phyloP scores from a whole-genome alignment of 2,797 vertebrate species.

The Centroberyx gerrardi region DNA sequence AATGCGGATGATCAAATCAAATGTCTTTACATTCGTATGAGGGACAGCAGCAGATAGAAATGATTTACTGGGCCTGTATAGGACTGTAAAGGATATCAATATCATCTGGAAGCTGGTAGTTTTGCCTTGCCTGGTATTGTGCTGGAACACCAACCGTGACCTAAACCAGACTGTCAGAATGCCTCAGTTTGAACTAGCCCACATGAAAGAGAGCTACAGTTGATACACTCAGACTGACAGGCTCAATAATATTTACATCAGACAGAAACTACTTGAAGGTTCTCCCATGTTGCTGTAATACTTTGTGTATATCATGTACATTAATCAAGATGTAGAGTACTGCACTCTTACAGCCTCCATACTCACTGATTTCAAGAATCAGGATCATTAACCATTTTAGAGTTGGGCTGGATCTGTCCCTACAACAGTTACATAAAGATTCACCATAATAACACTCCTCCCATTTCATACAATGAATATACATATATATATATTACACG shows the following conservation, averaged over 20 bases:
- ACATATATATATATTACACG: too few relatives aligned
- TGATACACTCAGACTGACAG: constrained; percentile 13
- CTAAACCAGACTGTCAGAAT: constrained; percentile 32
- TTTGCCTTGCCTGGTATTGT: constrained; percentile 22
- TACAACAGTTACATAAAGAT: too few relatives aligned
- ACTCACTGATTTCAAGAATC: neutral
- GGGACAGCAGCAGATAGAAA: constrained; percentile 7
- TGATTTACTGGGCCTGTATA: constrained; percentile 22
- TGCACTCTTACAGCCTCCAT: neutral
- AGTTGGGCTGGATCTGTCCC: neutral
- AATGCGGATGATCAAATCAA: constrained; percentile 24
- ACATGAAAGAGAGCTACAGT: constrained; percentile 48
- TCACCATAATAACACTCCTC: too few relatives aligned
- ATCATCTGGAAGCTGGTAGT: constrained; percentile 31
- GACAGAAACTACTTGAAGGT: constrained; percentile 5
- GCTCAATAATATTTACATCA: constrained; percentile 27
- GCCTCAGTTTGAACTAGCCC: constrained; percentile 9
- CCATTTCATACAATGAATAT: too few relatives aligned
- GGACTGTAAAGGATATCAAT: constrained; percentile 41
- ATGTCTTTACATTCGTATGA: neutral
- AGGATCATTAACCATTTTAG: too few relatives aligned
- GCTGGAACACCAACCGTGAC: constrained; percentile 21
- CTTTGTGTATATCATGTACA: neutral
- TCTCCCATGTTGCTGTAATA: neutral
- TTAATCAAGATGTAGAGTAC: too few relatives aligned